These are phyloP conservation scores for Gymnoscelis rufifasciata DNA, from an alignment of 2,888 invertebrate species.

Conservation along the genomic window DNA sequence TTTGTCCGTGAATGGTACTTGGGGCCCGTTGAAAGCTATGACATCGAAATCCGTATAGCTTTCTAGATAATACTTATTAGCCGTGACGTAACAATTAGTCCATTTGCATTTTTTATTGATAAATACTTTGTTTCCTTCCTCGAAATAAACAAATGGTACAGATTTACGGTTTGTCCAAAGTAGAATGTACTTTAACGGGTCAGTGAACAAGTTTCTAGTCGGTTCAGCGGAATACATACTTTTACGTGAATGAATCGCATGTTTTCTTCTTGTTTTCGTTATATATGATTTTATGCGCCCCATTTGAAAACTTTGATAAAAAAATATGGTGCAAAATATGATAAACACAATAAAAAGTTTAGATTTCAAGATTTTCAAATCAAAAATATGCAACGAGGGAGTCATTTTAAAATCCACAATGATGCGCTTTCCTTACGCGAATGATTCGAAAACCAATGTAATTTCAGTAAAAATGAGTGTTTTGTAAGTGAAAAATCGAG, in stretches of 20 bases:
- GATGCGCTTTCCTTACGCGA: too few relatives aligned
- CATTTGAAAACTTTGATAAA: too few relatives aligned
- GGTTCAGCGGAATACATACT: neutral
- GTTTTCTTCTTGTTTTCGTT: too few relatives aligned
- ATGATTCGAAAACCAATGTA: too few relatives aligned
- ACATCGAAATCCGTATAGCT: slow-evolving; percentile 49
- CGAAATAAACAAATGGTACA: slow-evolving; percentile 48
- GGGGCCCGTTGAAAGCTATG: slow-evolving; percentile 53
- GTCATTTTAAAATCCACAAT: too few relatives aligned
- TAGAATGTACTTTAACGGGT: slow-evolving; percentile 40
- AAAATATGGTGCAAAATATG: too few relatives aligned
- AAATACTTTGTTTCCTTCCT: slow-evolving; percentile 46
- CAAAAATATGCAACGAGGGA: too few relatives aligned
- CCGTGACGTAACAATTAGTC: slow-evolving; percentile 56
- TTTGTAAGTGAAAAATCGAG: neutral
- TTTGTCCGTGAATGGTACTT: slow-evolving; percentile 24
- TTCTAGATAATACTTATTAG: slow-evolving; percentile 37
- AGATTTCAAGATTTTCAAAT: too few relatives aligned
- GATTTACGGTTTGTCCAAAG: slow-evolving; percentile 50
- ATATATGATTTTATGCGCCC: too few relatives aligned
- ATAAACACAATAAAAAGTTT: too few relatives aligned
- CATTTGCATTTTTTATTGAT: slow-evolving; percentile 45
- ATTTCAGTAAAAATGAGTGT: neutral
- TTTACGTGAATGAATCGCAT: neutral
- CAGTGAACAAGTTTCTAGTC: neutral